Percentiles rank a stretch among this genome's conserved stretches.
phyloP scores from a whole-genome alignment of 2,113 vertebrate genomes.

The Haemorhous mexicanus region DNA sequence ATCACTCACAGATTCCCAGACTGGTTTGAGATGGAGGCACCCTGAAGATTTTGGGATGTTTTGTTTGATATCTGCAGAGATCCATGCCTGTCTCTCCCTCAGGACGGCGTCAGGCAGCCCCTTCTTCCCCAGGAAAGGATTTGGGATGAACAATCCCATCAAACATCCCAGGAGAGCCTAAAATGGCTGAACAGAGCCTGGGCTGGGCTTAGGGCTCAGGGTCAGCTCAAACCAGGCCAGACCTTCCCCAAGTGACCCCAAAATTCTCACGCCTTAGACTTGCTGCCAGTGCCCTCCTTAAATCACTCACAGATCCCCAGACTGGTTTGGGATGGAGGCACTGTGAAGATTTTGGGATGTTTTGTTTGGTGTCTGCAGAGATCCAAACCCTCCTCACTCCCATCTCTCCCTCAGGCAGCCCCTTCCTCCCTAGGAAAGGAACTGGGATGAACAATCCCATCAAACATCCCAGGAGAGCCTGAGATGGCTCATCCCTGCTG shows the following conservation, averaged over 20 bases:
- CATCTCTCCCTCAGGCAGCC: background rate
- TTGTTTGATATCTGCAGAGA: background rate
- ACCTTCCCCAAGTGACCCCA: fast-evolving
- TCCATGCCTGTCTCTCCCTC: no score
- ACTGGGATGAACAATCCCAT: background rate
- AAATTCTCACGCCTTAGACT: background rate
- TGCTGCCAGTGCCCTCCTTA: background rate
- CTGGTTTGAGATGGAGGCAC: background rate
- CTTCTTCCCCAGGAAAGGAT: no score
- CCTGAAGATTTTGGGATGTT: background rate
- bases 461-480: background rate
- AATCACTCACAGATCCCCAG: background rate
- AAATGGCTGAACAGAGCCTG: no score
- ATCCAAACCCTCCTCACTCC: background rate
- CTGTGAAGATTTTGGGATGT: background rate
- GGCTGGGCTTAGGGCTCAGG: no score
- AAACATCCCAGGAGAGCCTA: background rate
- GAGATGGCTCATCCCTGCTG: no score
- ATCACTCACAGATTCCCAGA: no score
- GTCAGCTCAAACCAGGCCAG: background rate
- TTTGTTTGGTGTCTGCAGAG: background rate
- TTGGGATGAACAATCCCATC: conserved; percentile 17
- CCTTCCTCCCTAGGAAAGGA: background rate
- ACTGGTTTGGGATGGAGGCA: background rate
- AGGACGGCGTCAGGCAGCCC: no score